These are phyloP conservation scores for Myrmecophaga tridactyla DNA, from an alignment of 2,113 vertebrate genomes.

Conservation along the genomic window DNA sequence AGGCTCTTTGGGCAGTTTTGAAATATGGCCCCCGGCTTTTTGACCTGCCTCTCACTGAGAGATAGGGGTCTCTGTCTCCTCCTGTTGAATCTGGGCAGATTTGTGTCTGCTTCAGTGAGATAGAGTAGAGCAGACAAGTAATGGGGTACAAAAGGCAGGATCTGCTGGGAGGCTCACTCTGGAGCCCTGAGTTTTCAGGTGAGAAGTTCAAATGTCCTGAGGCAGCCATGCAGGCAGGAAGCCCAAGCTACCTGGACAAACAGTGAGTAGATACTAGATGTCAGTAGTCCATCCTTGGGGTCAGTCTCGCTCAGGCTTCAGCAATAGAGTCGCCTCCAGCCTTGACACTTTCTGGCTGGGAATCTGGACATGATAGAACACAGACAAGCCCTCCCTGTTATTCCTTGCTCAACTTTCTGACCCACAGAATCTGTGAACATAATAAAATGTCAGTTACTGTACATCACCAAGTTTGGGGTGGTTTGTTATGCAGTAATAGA, in stretches of 20 bases:
- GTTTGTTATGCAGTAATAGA: not conserved
- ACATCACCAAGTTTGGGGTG: not conserved
- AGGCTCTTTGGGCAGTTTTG: not conserved
- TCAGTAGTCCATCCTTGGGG: too few species aligned
- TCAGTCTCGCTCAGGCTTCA: not conserved
- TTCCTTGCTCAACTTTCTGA: not conserved
- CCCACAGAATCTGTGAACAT: not conserved
- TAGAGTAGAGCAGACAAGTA: not conserved
- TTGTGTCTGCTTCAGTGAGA: not conserved
- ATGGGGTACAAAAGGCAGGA: not conserved
- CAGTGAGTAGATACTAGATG: not conserved
- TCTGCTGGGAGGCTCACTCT: not conserved
- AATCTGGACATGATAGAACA: not conserved
- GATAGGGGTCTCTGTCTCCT: not conserved
- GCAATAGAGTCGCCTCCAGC: not conserved
- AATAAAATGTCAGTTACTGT: not conserved
- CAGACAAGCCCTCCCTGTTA: not conserved
- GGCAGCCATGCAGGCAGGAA: not conserved
- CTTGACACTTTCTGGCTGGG: not conserved
- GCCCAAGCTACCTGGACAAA: not conserved
- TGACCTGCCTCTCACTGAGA: not conserved
- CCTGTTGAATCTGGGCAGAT: not conserved
- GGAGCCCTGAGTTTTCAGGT: not conserved
- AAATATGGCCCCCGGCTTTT: not conserved
- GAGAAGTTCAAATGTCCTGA: not conserved